Evolutionary conservation across 64 coral and sea anemone genomes (phyloP), one percentile per base, ranked within the genome.

Genomic region (Montipora capricornis): DNA sequence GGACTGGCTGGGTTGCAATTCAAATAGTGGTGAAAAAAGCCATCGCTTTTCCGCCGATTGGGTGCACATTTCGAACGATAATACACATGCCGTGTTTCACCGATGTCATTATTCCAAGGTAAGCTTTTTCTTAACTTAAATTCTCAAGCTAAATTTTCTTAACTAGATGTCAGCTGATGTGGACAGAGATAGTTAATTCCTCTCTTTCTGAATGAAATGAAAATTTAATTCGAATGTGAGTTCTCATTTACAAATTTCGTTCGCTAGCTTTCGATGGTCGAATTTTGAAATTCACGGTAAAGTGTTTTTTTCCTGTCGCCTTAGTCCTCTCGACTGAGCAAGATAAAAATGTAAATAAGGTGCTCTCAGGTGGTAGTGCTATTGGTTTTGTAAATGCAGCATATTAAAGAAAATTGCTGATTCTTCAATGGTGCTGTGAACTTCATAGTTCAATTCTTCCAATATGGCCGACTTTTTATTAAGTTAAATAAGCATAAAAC

Each of bases 21-120:
- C 17, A 86, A 86, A 73, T 71, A 17, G 47, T n/a, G 8, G 10
- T 86, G 45, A 86, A 73, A 86, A 16, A 86, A 70, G n/a, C 6
- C 3, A 22, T 3, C 49, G 1, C 6, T 50, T 71, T 86, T 71
- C n/a, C 19, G 37, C 12, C 37, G 66, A 15, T 86, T 47, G 67
- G 16, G 17, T 5, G 47, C 49, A 8, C 13, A 45, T 2, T 51
- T 50, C 47, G 37, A 5, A 20, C 48, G 82, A 17, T 8, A 68
- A 73, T 50, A 49, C 17, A 47, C 13, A 20, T 46, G 6, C 45
- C 16, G 16, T 8, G 4, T 47, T 68, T 12, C 3, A 47, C 16
- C 14, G 37, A 70, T 0, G n/a, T 8, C 37, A 68, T 3, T 19
- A 9, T 1, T 71, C n/a, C 4, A 13, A 49, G 62, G 82, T 86